Conservation (phyloP, 2,797 vertebrate species). For the Carapus acus region DNA sequence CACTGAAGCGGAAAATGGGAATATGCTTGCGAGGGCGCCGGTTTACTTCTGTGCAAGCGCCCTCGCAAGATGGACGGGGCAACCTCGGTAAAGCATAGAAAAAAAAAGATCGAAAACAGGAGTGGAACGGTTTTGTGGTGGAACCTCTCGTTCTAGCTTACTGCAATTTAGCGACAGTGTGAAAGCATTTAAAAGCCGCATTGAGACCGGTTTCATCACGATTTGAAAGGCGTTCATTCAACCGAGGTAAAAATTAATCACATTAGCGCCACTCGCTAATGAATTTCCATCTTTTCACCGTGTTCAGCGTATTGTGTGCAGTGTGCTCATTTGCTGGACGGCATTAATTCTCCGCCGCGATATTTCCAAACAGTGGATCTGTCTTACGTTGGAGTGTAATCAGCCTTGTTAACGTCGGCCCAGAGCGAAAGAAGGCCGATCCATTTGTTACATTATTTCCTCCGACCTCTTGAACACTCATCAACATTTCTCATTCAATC, state of each 20-base stretch:
- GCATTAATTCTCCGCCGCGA: constrained; percentile 14
- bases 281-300: constrained; percentile 29
- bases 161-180: constrained; percentile 60
- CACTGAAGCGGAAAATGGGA: constrained; percentile 80
- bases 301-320: constrained; percentile 13
- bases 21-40: constrained; percentile 67
- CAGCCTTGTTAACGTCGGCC: constrained; percentile 13
- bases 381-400: constrained; percentile 22
- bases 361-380: constrained; percentile 5
- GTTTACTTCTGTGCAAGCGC: constrained; percentile 60
- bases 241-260: constrained; percentile 46
- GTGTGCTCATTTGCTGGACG: constrained; percentile 3
- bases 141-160: constrained; percentile 60
- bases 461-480: background rate
- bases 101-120: constrained; percentile 1
- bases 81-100: constrained; percentile 52
- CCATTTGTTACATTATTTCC: background rate
- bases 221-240: constrained; percentile 39
- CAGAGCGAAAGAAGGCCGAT: constrained; percentile 1
- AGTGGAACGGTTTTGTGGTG: constrained; percentile 8
- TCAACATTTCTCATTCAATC: no score
- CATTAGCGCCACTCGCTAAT: constrained; percentile 24
- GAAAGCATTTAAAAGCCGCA: constrained; percentile 45
- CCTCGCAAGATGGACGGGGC: constrained; percentile 33
- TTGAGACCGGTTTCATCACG: constrained; percentile 45